These are phyloP conservation scores for Tretioscincus oriximinensis DNA, from an alignment of 2,113 vertebrate species.

Conservation along the genomic window DNA sequence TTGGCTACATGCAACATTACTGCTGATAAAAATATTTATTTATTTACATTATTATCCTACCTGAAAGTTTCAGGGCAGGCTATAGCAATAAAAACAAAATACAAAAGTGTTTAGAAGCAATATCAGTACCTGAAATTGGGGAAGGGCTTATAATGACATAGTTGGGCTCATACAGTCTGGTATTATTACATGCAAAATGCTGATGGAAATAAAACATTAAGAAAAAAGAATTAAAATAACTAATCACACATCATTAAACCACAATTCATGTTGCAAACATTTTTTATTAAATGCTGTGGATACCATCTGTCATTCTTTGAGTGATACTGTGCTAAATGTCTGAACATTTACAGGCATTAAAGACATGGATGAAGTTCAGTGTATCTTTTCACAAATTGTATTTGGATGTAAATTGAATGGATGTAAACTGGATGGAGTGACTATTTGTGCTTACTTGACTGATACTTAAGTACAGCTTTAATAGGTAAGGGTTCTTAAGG, in stretches of 20 bases:
- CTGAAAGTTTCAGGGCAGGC: too few relatives aligned
- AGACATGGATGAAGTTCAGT: slow-evolving; percentile 7
- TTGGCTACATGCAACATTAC: background rate
- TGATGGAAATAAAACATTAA: too few relatives aligned
- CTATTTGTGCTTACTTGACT: slow-evolving; percentile 38
- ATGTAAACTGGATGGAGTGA: slow-evolving; percentile 41
- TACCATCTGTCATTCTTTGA: slow-evolving; percentile 35
- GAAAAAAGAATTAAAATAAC: background rate
- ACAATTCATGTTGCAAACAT: background rate
- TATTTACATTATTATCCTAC: too few relatives aligned
- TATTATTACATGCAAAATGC: too few relatives aligned
- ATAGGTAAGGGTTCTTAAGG: slow-evolving; percentile 37
- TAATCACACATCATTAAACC: slow-evolving; percentile 20
- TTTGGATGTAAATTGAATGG: slow-evolving; percentile 33
- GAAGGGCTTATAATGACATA: too few relatives aligned
- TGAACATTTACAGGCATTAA: slow-evolving; percentile 15
- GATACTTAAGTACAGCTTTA: slow-evolving; percentile 51
- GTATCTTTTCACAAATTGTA: slow-evolving; percentile 17
- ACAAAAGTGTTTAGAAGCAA: too few relatives aligned
- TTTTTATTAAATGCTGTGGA: slow-evolving; percentile 16
- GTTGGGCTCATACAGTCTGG: too few relatives aligned
- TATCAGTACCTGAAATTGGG: too few relatives aligned
- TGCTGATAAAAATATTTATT: too few relatives aligned
- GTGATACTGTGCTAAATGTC: background rate
- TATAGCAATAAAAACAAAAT: too few relatives aligned